These are phyloP conservation scores for Hypomesus transpacificus DNA, from an alignment of 2,113 vertebrate genomes.

Conservation along the genomic window DNA sequence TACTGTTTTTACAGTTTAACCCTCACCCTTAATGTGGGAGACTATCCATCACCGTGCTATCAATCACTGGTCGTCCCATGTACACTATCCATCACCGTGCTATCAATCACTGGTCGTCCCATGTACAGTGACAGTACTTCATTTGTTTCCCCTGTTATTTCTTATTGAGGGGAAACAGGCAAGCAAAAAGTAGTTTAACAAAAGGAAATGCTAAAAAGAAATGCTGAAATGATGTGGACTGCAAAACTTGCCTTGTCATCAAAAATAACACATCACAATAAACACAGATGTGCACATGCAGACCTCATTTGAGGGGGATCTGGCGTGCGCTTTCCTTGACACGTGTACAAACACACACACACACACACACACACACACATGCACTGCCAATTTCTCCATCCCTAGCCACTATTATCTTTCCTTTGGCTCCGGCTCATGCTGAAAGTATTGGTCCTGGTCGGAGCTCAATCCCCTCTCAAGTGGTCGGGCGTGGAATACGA, in stretches of 20 bases:
- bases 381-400: slow-evolving; percentile 28
- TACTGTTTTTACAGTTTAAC: slow-evolving; percentile 6
- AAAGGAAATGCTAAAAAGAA: slow-evolving; percentile 40
- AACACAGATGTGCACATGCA: slow-evolving; percentile 56
- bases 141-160: slow-evolving; percentile 10
- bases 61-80: neutral
- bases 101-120: neutral
- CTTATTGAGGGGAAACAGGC: slow-evolving; percentile 46
- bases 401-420: slow-evolving; percentile 27
- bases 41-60: neutral
- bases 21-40: slow-evolving; percentile 12
- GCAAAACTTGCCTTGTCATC: slow-evolving; percentile 46
- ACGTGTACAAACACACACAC: neutral
- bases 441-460: slow-evolving; percentile 33
- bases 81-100: neutral
- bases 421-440: slow-evolving; percentile 21
- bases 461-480: slow-evolving; percentile 23
- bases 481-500: slow-evolving; percentile 37
- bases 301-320: slow-evolving; percentile 1
- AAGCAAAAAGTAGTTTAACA: slow-evolving; percentile 17
- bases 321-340: slow-evolving; percentile 1
- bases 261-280: slow-evolving; percentile 32
- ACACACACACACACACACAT: slow-evolving; percentile 10
- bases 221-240: slow-evolving; percentile 32
- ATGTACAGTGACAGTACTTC: neutral